These are phyloP conservation scores for Willowsia nigromaculata DNA, from an alignment of 2,888 invertebrate genomes.

Conservation along the genomic window DNA sequence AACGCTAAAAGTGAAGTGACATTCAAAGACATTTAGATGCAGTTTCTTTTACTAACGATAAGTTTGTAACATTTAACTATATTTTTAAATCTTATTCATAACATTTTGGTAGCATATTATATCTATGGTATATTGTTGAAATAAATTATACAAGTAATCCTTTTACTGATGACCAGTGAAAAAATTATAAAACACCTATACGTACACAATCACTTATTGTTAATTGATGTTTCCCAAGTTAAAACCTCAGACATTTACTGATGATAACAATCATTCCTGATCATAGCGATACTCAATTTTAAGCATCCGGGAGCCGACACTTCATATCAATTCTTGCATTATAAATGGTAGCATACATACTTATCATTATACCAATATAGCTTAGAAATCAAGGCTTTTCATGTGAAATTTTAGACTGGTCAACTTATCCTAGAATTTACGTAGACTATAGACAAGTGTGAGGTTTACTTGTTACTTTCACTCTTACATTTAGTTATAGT, in stretches of 20 bases:
- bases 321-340: not conserved
- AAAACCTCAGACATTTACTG: not conserved
- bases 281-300: not conserved
- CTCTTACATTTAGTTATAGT: not conserved
- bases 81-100: not conserved
- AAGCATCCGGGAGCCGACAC: constrained; percentile 15
- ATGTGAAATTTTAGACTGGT: constrained; percentile 23
- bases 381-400: constrained; percentile 13
- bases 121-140: not conserved
- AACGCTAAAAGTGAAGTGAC: not conserved
- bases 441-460: not conserved
- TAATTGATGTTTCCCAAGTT: not conserved
- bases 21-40: not conserved
- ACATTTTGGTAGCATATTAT: not conserved
- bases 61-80: not conserved
- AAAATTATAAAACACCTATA: constrained; percentile 31
- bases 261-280: not conserved
- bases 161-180: constrained; percentile 41
- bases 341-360: not conserved
- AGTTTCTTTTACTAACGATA: not conserved
- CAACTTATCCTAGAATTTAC: not conserved
- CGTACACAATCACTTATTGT: constrained; percentile 22
- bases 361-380: not conserved
- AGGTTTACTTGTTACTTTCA: not conserved
- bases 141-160: not conserved